phyloP scores from a whole-genome alignment of 2,888 invertebrate genomes.

The Argyresthia albistria region DNA sequence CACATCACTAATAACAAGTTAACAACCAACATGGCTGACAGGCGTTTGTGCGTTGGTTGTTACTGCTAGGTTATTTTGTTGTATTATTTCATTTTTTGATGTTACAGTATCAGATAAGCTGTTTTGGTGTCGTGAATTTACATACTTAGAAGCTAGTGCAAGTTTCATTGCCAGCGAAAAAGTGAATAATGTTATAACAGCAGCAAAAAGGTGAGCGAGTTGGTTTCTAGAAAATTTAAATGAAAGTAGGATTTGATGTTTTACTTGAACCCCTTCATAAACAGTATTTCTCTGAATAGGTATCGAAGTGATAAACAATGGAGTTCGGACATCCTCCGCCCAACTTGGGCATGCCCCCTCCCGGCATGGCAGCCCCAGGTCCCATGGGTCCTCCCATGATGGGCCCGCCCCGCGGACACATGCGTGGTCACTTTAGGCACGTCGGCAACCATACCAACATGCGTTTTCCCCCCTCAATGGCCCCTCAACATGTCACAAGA shows the following conservation, averaged over 20 bases:
- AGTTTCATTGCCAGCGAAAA: conserved; percentile 8
- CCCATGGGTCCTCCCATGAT: conserved; percentile 20
- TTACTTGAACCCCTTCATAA: conserved; percentile 5
- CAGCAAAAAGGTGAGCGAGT: conserved; percentile 40
- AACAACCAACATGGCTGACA: conserved; percentile 6
- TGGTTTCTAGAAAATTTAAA: background rate
- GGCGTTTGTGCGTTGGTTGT: background rate
- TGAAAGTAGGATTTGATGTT: background rate
- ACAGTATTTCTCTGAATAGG: conserved; percentile 56
- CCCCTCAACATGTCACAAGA: conserved; percentile 83
- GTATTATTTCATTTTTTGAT: background rate
- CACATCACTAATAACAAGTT: background rate
- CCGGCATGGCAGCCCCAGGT: conserved; percentile 27
- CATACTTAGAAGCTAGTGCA: too few species aligned
- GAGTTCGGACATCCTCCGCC: conserved; percentile 65
- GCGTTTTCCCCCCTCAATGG: conserved; percentile 63
- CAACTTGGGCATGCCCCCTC: conserved; percentile 57
- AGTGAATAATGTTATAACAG: conserved; percentile 49
- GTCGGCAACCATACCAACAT: conserved; percentile 45
- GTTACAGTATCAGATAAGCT: too few species aligned
- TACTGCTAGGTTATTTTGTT: conserved; percentile 2
- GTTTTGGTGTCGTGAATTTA: too few species aligned
- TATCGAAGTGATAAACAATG: conserved; percentile 56
- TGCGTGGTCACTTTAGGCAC: conserved; percentile 62
- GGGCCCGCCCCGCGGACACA: conserved; percentile 45